phyloP scores from a whole-genome alignment of 2,888 invertebrate genomes.

The Pasiphila rectangulata region DNA sequence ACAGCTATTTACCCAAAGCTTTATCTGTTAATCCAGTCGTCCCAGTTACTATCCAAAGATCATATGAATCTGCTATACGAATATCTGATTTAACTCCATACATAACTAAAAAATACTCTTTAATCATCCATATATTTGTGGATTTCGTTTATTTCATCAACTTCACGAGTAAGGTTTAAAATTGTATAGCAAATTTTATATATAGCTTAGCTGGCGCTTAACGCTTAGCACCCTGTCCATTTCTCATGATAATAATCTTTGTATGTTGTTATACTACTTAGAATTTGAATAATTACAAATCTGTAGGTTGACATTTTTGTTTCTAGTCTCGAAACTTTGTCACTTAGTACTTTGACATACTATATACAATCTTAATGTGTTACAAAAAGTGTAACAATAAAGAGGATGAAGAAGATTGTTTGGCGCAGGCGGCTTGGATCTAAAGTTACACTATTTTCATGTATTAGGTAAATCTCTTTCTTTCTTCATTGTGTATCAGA shows the following conservation, averaged over 20 bases:
- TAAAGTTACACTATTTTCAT: not conserved
- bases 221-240: constrained; percentile 4
- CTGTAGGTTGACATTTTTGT: constrained; percentile 3
- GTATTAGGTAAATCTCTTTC: not conserved
- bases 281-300: constrained; percentile 2
- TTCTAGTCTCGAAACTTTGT: not conserved
- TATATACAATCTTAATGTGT: not conserved
- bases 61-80: constrained; percentile 6
- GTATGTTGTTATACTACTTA: not conserved
- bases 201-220: not conserved
- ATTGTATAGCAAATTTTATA: not conserved
- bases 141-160: not conserved
- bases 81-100: no score
- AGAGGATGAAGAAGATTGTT: no score
- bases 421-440: not conserved
- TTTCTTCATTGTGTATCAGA: constrained; percentile 1
- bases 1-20: not conserved
- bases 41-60: constrained; percentile 11
- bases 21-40: no score
- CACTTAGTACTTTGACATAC: not conserved
- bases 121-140: not conserved
- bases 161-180: not conserved
- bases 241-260: constrained; percentile 1
- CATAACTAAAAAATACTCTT: no score
- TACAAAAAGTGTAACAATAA: not conserved